phyloP scores from a whole-genome alignment of 2,797 vertebrate species.

The Moxostoma hubbsi region DNA sequence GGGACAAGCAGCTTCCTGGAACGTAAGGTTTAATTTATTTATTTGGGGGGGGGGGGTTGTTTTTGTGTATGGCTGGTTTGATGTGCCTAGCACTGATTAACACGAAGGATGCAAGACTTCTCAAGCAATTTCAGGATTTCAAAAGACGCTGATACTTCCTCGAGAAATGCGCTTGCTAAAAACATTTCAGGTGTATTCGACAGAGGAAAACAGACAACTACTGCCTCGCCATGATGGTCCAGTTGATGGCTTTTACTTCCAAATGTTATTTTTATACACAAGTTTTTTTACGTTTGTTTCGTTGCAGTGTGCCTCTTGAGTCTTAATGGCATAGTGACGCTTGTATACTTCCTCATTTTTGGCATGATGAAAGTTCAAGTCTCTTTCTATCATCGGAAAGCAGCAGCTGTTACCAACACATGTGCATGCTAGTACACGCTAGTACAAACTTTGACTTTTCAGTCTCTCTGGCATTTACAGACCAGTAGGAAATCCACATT shows the following conservation, averaged over 20 bases:
- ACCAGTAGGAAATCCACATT: constrained; percentile 47
- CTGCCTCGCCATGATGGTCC: constrained; percentile 45
- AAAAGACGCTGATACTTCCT: constrained; percentile 32
- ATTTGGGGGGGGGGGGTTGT: neutral
- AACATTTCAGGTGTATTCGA: constrained; percentile 25
- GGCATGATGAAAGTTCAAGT: constrained; percentile 45
- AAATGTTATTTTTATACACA: constrained; percentile 83
- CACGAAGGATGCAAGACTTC: neutral
- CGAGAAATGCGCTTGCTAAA: constrained; percentile 24
- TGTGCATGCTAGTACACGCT: constrained; percentile 33
- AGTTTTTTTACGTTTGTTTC: constrained; percentile 72
- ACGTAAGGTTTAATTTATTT: constrained; percentile 39
- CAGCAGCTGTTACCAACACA: constrained; percentile 25
- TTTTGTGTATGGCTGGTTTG: constrained; percentile 33
- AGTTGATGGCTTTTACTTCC: constrained; percentile 60
- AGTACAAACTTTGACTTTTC: constrained; percentile 4
- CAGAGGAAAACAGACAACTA: constrained; percentile 37
- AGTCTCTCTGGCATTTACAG: constrained; percentile 11
- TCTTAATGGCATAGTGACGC: constrained; percentile 38
- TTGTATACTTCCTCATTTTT: constrained; percentile 37
- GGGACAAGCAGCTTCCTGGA: constrained; percentile 25
- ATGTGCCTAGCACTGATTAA: constrained; percentile 13
- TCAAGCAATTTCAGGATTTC: neutral
- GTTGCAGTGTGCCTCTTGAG: constrained; percentile 62
- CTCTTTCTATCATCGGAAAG: constrained; percentile 55